Percentiles rank a stretch among this genome's conserved stretches.
Conservation (phyloP, 2,888 invertebrate genomes). For the Chymomyza caudatula region DNA sequence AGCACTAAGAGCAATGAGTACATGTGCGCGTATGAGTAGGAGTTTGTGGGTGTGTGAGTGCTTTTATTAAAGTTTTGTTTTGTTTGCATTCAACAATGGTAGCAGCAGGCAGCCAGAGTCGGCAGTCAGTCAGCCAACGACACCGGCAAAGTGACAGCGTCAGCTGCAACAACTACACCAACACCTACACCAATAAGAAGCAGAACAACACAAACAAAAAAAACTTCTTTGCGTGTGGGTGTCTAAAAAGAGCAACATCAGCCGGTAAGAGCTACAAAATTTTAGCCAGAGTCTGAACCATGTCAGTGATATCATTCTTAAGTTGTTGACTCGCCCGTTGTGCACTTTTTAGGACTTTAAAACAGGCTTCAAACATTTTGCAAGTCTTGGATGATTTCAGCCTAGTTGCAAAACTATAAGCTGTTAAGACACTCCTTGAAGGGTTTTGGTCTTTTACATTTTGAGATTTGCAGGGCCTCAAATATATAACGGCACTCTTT, state of each 20-base stretch:
- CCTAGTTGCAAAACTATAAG: not conserved
- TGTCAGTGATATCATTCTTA: not conserved
- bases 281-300: not conserved
- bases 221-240: slow-evolving; percentile 2
- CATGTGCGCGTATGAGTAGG: too few species aligned
- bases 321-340: not conserved
- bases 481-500: too few species aligned
- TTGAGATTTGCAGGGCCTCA: not conserved
- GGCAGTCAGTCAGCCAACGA: slow-evolving; percentile 23
- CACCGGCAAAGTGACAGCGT: slow-evolving; percentile 49
- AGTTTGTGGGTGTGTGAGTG: slow-evolving; percentile 27
- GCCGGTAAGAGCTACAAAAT: not conserved
- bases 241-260: slow-evolving; percentile 2
- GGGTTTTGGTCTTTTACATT: not conserved
- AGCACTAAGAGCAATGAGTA: not conserved
- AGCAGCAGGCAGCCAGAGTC: not conserved
- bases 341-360: not conserved
- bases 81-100: slow-evolving; percentile 63
- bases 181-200: slow-evolving; percentile 17
- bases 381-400: not conserved
- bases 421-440: not conserved
- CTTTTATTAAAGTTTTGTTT: slow-evolving; percentile 70
- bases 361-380: not conserved
- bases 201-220: slow-evolving; percentile 20
- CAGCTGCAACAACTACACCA: slow-evolving; percentile 28